Evolutionary conservation across 2,113 vertebrate species (phyloP), one percentile per base, ranked within the genome.

Genomic region (Cairina moschata): DNA sequence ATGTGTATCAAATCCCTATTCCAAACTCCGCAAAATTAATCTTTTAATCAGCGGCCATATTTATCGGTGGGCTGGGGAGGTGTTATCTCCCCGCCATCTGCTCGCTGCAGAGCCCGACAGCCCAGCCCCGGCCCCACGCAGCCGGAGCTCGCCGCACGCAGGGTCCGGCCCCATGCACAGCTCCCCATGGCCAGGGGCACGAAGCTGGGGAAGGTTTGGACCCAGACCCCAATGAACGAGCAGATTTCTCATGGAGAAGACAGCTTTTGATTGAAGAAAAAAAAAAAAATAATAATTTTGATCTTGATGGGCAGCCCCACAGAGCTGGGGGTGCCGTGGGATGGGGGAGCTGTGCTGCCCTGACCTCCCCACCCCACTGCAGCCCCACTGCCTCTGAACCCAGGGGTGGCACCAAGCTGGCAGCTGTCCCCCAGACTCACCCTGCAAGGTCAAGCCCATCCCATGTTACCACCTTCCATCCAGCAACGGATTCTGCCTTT

Each of bases 1-100:
- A 6, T 1, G 28, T 78, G 88, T 84, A 88, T 86, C 69, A 63
- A 96, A 90, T 85, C 91, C 80, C 69, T 68, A 50, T 90, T 92
- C 81, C 91, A 88, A 94, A 96, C 84, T 74, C 77, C 46, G 79
- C 79, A 83, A 91, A 95, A 96, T 90, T 93, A 97, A 97, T 97
- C 95, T 97, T 95, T 93, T 93, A 96, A 95, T 96, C 97, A 96
- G 95, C 9, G 0, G 86, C 91, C 69, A 29, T 73, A 28, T 86
- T 86, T 82, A 52, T 34, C 2, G 5, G 72, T 83, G 72, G 1
- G 13, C 84, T 22, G 20, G 80, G 93, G 80, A 95, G 72, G 83
- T 46, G 95, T 95, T 96, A 96, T 92, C 88, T 94, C 74, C 83
- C 69, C 2, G 7, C 96, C 96, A 96, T 96, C 97, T 97, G 97